Conservation (phyloP, 2,888 invertebrate genomes). For the Tetheella fluctuosa region DNA sequence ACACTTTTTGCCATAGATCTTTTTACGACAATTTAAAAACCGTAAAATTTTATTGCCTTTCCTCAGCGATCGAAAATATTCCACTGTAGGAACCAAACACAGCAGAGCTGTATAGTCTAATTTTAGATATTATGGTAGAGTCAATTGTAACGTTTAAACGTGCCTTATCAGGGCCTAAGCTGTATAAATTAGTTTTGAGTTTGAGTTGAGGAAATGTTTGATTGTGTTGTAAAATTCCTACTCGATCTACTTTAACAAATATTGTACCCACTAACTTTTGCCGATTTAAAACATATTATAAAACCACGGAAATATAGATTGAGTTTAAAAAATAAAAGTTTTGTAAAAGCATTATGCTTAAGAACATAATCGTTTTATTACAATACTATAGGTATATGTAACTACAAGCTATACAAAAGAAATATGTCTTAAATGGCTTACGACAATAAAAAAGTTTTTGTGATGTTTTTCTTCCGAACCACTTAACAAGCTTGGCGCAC, state of each 20-base stretch:
- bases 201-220: too few relatives aligned
- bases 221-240: too few relatives aligned
- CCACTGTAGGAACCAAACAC: too few relatives aligned
- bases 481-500: conserved; percentile 84
- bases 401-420: conserved; percentile 55
- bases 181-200: too few relatives aligned
- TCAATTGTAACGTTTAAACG: too few relatives aligned
- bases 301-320: neutral
- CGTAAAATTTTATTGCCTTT: conserved; percentile 43
- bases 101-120: too few relatives aligned
- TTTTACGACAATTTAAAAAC: conserved; percentile 60
- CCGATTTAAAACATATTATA: conserved; percentile 30
- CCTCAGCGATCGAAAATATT: too few relatives aligned
- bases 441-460: conserved; percentile 82
- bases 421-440: conserved; percentile 77
- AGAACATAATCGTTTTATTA: neutral
- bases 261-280: too few relatives aligned
- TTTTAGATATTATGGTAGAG: too few relatives aligned
- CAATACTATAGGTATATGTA: conserved; percentile 34
- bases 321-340: neutral
- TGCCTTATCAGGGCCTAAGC: too few relatives aligned
- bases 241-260: too few relatives aligned
- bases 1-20: conserved; percentile 39
- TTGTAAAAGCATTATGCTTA: neutral
- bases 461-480: conserved; percentile 84